A percentile compares a stretch with the other conserved stretches of the same genome.
These are phyloP conservation scores for Hydrophis major DNA, from an alignment of 2,797 vertebrate genomes.

Conservation along the genomic window DNA sequence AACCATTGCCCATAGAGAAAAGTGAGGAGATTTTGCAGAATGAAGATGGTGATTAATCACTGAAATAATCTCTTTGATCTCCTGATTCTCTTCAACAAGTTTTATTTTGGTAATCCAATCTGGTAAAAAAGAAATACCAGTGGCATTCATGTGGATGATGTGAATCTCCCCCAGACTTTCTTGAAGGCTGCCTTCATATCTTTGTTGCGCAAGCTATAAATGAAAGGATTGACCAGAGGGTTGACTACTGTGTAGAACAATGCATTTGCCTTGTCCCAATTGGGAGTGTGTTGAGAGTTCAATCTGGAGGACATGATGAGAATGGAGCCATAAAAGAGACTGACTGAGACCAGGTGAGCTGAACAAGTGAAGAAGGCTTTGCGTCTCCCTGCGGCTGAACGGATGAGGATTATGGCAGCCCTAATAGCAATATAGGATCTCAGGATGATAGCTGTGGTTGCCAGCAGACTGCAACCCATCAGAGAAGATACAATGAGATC, in stretches of 20 bases:
- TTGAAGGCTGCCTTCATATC: slow-evolving; percentile 47
- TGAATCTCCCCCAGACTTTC: background rate
- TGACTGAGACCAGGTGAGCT: slow-evolving; percentile 44
- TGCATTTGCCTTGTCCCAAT: slow-evolving; percentile 45
- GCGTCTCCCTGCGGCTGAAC: slow-evolving; percentile 15
- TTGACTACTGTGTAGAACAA: slow-evolving; percentile 51
- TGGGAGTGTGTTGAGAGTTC: slow-evolving; percentile 32
- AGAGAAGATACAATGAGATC: too few species aligned
- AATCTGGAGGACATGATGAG: slow-evolving; percentile 40
- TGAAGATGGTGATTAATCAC: background rate
- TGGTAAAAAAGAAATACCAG: background rate
- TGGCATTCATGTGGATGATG: background rate
- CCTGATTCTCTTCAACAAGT: background rate
- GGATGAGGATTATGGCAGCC: slow-evolving; percentile 32
- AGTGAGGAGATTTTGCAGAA: background rate
- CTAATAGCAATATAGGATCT: slow-evolving; percentile 30
- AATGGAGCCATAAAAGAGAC: slow-evolving; percentile 28
- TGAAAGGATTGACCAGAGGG: slow-evolving; percentile 27
- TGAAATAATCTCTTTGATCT: background rate
- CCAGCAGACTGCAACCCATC: too few species aligned
- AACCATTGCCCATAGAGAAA: background rate
- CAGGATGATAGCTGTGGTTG: background rate
- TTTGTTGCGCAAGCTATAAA: slow-evolving; percentile 47
- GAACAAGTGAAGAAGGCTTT: slow-evolving; percentile 25
- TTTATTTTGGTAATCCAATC: background rate